Evolutionary conservation across 2,113 vertebrate genomes (phyloP).

Genomic region (Paraplagusia blochii): DNA sequence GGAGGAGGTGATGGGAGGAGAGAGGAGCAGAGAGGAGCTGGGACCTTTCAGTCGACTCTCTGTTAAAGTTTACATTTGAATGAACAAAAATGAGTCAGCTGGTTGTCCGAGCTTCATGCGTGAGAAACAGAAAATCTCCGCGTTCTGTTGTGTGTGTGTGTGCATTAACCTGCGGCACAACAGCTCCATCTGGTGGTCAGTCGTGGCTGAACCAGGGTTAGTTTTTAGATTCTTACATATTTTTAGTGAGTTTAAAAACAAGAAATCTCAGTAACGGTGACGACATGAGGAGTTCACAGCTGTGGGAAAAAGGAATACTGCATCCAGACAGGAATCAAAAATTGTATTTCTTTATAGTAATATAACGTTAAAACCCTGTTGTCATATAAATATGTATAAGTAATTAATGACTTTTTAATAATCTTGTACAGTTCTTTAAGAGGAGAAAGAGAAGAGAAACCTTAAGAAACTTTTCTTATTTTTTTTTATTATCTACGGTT

Average conservation of each 20-base stretch:
- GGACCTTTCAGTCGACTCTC: neutral
- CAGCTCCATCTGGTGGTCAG: conserved; percentile 41
- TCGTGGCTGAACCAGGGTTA: conserved; percentile 27
- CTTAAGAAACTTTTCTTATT: conserved; percentile 41
- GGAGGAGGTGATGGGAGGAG: neutral
- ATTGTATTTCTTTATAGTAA: conserved; percentile 68
- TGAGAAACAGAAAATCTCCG: neutral
- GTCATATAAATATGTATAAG: conserved; percentile 76
- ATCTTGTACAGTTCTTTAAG: conserved; percentile 76
- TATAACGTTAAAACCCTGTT: conserved; percentile 65
- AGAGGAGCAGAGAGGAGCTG: neutral
- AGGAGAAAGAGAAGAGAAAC: conserved; percentile 37
- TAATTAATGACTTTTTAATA: conserved; percentile 71
- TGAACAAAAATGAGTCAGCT: conserved; percentile 13
- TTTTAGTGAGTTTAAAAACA: no score
- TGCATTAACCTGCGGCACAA: no score
- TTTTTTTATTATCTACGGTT: conserved; percentile 62
- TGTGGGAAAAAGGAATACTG: conserved; percentile 69
- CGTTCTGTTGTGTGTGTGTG: neutral
- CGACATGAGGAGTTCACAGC: conserved; percentile 1
- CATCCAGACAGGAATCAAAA: conserved; percentile 46
- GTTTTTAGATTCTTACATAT: neutral
- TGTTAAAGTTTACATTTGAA: conserved; percentile 18
- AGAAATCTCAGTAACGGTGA: neutral
- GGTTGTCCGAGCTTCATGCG: no score